Evolutionary conservation across 2,113 vertebrate species (phyloP).

Genomic region (Perca schrenkii): DNA sequence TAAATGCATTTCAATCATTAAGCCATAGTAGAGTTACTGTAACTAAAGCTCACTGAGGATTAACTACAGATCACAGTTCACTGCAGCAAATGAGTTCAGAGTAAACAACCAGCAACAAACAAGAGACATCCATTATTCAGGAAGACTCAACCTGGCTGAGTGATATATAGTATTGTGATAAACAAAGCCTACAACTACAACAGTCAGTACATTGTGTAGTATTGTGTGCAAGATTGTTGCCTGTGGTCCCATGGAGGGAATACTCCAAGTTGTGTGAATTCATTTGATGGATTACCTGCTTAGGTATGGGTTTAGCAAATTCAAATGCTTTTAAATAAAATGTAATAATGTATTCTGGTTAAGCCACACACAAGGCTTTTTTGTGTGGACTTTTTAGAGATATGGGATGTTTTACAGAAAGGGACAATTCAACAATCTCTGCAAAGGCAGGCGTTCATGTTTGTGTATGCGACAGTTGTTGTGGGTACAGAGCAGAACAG

Average conservation of each 20-base stretch:
- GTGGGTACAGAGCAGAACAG: conserved; percentile 4
- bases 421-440: neutral
- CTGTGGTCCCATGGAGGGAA: neutral
- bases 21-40: conserved; percentile 47
- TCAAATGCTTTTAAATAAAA: neutral
- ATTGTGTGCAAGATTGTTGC: neutral
- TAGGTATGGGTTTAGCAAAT: neutral
- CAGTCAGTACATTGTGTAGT: conserved; percentile 38
- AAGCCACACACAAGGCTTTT: neutral
- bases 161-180: conserved; percentile 49
- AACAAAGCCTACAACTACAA: conserved; percentile 62
- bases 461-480: conserved; percentile 23
- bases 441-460: neutral
- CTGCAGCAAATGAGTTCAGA: conserved; percentile 34
- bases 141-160: conserved; percentile 41
- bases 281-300: neutral
- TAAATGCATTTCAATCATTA: conserved; percentile 59
- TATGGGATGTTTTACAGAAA: neutral
- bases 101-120: conserved; percentile 63
- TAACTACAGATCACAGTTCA: conserved; percentile 41
- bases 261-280: neutral
- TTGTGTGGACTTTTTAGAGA: neutral
- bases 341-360: neutral
- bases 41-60: conserved; percentile 60
- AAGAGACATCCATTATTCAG: conserved; percentile 71